Percentiles rank a stretch among this genome's conserved stretches.
Evolutionary conservation across 30 jellyfish, hydroid and myxozoan genomes (phyloP).

Genomic region (Cassiopea xamachana): DNA sequence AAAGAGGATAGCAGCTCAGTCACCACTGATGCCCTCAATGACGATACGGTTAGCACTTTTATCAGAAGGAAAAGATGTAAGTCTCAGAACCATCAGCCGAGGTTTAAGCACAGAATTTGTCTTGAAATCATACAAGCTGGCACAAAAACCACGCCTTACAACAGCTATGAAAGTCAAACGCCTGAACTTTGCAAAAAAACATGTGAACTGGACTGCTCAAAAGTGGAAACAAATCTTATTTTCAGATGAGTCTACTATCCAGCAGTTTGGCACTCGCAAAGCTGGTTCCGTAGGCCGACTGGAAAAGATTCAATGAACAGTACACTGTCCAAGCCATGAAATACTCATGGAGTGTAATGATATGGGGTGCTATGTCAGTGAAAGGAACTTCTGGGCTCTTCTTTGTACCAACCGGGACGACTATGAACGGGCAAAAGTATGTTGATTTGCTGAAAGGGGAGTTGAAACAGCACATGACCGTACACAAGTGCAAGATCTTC

Average conservation of each 20-base stretch:
- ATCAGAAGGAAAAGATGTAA: not conserved
- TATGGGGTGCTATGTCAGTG: conserved; percentile 9
- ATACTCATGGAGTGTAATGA: not conserved
- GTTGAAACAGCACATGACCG: conserved; percentile 2
- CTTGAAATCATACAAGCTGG: conserved; percentile 25
- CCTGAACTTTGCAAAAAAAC: conserved; percentile 6
- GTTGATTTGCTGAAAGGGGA: not conserved
- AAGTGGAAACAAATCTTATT: not conserved
- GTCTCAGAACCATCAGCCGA: not conserved
- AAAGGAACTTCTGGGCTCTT: conserved; percentile 6
- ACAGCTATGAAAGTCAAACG: conserved; percentile 32
- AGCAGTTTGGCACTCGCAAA: conserved; percentile 18
- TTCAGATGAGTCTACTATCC: conserved; percentile 33
- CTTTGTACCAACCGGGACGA: conserved; percentile 8
- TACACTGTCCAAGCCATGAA: conserved; percentile 26
- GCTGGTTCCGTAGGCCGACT: not conserved
- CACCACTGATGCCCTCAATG: not conserved
- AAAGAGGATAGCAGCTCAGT: conserved; percentile 7
- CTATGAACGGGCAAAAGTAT: conserved; percentile 29
- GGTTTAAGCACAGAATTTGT: not conserved
- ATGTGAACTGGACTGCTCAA: conserved; percentile 2
- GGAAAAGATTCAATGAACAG: conserved; percentile 23
- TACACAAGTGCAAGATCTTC: conserved; percentile 23
- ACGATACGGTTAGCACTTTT: conserved; percentile 11
- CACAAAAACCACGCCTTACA: conserved; percentile 27